phyloP scores from a whole-genome alignment of 2,113 vertebrate genomes.

The Solea senegalensis region DNA sequence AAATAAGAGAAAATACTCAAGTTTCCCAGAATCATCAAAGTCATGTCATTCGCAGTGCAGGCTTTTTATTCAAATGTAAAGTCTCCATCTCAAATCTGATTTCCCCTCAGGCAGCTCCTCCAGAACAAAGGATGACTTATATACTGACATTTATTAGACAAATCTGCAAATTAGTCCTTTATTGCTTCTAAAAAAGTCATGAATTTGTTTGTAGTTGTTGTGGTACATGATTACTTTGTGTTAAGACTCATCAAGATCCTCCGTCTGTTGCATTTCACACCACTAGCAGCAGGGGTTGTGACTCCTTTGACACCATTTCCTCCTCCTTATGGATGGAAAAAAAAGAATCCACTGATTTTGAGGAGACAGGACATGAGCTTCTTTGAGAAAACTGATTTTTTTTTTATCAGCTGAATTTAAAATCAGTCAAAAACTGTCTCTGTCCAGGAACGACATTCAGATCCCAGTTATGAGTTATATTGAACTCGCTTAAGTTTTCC shows the following conservation, averaged over 20 bases:
- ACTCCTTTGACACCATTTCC: constrained; percentile 46
- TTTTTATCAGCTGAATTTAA: constrained; percentile 41
- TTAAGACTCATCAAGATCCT: constrained; percentile 46
- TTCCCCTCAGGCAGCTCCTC: neutral
- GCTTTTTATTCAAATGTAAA: too few relatives aligned
- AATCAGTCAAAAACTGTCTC: constrained; percentile 47
- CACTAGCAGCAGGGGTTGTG: constrained; percentile 47
- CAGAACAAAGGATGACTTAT: neutral
- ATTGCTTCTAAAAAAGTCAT: neutral
- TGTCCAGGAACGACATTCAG: constrained; percentile 50
- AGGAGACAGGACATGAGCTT: constrained; percentile 21
- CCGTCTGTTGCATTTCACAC: constrained; percentile 60
- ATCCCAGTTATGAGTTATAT: constrained; percentile 46
- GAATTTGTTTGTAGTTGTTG: constrained; percentile 43
- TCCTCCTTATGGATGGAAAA: constrained; percentile 26
- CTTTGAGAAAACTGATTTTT: constrained; percentile 33
- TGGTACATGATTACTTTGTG: constrained; percentile 43
- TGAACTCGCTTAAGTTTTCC: constrained; percentile 68
- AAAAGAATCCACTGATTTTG: constrained; percentile 10
- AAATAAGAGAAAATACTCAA: too few relatives aligned
- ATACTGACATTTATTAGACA: constrained; percentile 5
- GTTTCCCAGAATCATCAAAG: too few relatives aligned
- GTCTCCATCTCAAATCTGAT: neutral
- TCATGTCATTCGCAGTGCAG: too few relatives aligned
- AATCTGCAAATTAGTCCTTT: constrained; percentile 28